A percentile compares a stretch with the other conserved stretches of the same genome.
Evolutionary conservation across 30 jellyfish, hydroid and myxozoan species (phyloP).

Genomic region (Cassiopea xamachana): DNA sequence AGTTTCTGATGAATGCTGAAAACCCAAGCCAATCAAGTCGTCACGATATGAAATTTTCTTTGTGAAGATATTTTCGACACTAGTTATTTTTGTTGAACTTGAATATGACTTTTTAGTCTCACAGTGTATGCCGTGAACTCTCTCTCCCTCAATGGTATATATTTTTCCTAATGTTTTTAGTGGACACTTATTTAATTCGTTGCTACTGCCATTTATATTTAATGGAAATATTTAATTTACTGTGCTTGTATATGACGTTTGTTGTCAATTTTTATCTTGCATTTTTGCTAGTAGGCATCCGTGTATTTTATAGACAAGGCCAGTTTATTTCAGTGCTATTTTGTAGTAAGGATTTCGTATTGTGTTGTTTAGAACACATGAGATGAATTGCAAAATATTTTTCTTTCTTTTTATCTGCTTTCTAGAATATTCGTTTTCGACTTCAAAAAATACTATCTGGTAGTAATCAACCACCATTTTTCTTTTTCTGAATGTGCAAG

Average conservation of each 20-base stretch:
- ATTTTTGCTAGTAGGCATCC: slow-evolving; percentile 2
- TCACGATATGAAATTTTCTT: too few relatives aligned
- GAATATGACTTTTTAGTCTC: too few relatives aligned
- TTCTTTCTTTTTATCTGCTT: not conserved
- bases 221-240: slow-evolving; percentile 33
- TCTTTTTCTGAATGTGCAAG: too few relatives aligned
- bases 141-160: not conserved
- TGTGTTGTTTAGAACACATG: not conserved
- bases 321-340: not conserved
- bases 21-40: too few relatives aligned
- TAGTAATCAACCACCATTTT: too few relatives aligned
- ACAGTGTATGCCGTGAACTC: too few relatives aligned
- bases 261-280: slow-evolving; percentile 10
- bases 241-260: slow-evolving; percentile 24
- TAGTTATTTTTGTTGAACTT: too few relatives aligned
- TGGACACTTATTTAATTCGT: slow-evolving; percentile 13
- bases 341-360: not conserved
- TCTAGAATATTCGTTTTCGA: not conserved
- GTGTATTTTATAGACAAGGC: not conserved
- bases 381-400: not conserved
- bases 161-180: not conserved
- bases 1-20: too few relatives aligned
- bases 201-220: slow-evolving; percentile 17
- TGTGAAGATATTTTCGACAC: too few relatives aligned
- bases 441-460: not conserved